Percentiles rank a stretch among this genome's conserved stretches.
These are phyloP conservation scores for Cheumatopsyche charites DNA, from an alignment of 1,140 invertebrate species.

Conservation along the genomic window DNA sequence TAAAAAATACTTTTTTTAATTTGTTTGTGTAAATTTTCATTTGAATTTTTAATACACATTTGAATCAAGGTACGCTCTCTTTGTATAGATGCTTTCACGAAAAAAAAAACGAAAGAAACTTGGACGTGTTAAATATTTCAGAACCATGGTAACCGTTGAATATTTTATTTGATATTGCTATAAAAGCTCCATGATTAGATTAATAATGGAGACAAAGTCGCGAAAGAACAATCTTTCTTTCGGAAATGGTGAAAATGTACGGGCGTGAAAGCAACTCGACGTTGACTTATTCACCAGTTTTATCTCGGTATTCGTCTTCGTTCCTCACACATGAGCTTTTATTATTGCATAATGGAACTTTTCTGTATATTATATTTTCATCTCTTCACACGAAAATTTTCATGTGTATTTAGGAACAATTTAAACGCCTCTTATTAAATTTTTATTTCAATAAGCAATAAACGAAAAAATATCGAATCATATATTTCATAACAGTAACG, in stretches of 20 bases:
- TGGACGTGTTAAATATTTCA: too few species aligned
- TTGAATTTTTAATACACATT: too few species aligned
- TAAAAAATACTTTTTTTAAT: too few species aligned
- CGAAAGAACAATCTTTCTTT: conserved; percentile 1
- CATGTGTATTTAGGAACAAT: background rate
- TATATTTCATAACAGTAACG: too few species aligned
- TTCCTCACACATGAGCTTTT: conserved; percentile 8
- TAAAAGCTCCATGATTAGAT: conserved; percentile 15
- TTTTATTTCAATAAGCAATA: too few species aligned
- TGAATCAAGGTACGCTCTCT: too few species aligned
- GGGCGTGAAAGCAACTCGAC: conserved; percentile 15
- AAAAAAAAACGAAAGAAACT: too few species aligned
- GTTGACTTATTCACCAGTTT: conserved; percentile 4
- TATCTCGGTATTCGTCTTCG: conserved; percentile 19
- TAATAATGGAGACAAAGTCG: conserved; percentile 3
- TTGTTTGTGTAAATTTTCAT: too few species aligned
- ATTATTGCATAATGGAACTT: conserved; percentile 2
- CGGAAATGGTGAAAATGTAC: conserved; percentile 11
- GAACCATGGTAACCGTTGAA: too few species aligned
- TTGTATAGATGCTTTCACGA: too few species aligned
- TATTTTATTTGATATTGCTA: background rate
- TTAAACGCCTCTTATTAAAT: too few species aligned
- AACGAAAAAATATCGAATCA: too few species aligned
- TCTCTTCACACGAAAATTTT: background rate
- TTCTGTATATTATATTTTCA: background rate